Evolutionary conservation across 2,797 vertebrate species (phyloP).

Genomic region (Sebastes taczanowskii): DNA sequence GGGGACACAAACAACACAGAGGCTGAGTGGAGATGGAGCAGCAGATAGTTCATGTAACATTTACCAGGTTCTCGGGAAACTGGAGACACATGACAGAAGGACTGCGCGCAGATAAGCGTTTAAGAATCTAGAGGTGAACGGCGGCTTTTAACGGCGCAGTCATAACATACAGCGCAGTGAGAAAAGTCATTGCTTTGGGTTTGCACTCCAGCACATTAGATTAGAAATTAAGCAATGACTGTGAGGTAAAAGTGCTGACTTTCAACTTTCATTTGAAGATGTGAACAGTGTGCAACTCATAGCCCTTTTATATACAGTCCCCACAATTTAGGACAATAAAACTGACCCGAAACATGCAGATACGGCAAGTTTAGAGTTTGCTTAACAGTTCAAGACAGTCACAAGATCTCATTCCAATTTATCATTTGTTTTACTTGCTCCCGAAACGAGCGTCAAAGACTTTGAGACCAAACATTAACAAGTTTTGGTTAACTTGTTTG

Average conservation of each 20-base stretch:
- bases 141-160: background rate
- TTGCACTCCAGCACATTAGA: background rate
- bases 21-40: constrained; percentile 57
- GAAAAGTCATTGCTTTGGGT: background rate
- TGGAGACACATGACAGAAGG: constrained; percentile 49
- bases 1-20: constrained; percentile 62
- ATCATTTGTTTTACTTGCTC: background rate
- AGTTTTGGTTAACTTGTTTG: background rate
- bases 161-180: background rate
- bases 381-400: background rate
- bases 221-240: background rate
- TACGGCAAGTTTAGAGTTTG: background rate
- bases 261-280: background rate
- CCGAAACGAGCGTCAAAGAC: background rate
- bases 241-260: background rate
- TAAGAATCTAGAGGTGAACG: constrained; percentile 6
- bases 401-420: background rate
- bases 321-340: background rate
- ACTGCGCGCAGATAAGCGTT: constrained; percentile 10
- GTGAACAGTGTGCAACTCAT: background rate
- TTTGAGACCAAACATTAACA: background rate
- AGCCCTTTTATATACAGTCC: background rate
- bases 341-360: background rate
- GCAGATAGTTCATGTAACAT: constrained; percentile 70
- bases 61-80: constrained; percentile 59